These are phyloP conservation scores for Acheta domesticus DNA, from an alignment of 2,888 invertebrate genomes.

Conservation along the genomic window DNA sequence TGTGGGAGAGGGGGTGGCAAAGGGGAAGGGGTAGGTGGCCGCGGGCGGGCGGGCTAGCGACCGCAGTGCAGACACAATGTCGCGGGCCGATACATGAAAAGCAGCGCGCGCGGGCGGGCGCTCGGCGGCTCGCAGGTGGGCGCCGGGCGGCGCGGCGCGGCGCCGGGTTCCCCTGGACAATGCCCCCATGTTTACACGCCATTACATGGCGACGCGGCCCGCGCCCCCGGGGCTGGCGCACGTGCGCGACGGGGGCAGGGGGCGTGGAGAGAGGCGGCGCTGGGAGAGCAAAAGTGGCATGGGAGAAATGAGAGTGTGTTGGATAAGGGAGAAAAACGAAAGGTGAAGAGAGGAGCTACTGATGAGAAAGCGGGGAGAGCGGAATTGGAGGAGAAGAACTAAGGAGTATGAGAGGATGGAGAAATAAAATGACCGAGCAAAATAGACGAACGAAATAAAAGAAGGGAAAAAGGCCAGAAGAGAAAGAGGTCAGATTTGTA, in stretches of 20 bases:
- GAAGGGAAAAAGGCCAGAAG: too few relatives aligned
- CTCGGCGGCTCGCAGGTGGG: not conserved
- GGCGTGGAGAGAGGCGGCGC: not conserved
- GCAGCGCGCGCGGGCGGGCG: not conserved
- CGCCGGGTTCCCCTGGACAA: not conserved
- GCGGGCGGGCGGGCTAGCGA: not conserved
- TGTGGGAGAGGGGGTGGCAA: not conserved
- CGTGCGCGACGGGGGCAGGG: not conserved
- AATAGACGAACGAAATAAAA: too few relatives aligned
- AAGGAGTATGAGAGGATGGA: too few relatives aligned
- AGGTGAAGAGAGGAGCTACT: too few relatives aligned
- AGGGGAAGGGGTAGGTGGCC: too few relatives aligned
- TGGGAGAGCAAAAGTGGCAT: not conserved
- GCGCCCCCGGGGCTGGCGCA: too few relatives aligned
- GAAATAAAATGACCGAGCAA: too few relatives aligned
- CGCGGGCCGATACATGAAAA: not conserved
- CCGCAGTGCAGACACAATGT: not conserved
- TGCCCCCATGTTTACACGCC: not conserved
- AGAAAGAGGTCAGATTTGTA: too few relatives aligned
- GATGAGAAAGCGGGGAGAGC: too few relatives aligned
- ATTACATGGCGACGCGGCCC: not conserved
- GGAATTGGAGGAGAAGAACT: too few relatives aligned
- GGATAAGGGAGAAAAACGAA: too few relatives aligned
- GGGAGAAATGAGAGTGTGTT: not conserved
- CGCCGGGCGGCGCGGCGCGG: not conserved